Conservation (phyloP, 2,113 vertebrate genomes). For the Ammodramus savannarum region DNA sequence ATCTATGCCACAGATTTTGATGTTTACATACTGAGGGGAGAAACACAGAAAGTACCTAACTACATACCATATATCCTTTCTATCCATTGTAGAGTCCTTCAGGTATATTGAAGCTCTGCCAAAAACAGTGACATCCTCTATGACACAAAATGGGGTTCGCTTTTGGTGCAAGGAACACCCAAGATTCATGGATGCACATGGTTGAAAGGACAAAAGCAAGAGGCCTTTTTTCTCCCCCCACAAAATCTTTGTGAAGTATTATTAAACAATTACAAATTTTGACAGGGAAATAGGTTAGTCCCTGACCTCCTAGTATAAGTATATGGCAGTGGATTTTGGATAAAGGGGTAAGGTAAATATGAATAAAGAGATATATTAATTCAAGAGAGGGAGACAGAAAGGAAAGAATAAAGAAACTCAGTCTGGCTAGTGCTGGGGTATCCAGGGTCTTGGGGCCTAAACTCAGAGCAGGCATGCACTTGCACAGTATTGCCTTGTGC, state of each 20-base stretch:
- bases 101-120: neutral
- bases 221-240: rapidly evolving
- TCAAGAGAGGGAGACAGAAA: neutral
- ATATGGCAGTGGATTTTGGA: rapidly evolving
- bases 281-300: neutral
- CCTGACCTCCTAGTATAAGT: neutral
- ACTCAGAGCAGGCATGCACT: too few species aligned
- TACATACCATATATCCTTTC: rapidly evolving
- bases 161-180: neutral
- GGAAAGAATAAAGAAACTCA: neutral
- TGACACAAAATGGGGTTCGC: neutral
- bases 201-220: neutral
- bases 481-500: neutral
- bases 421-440: rapidly evolving
- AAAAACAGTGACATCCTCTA: neutral
- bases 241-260: neutral
- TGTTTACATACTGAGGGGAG: neutral
- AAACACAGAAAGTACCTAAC: neutral
- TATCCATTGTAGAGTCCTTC: neutral
- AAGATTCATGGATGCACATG: rapidly evolving
- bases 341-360: neutral
- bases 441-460: neutral
- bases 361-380: neutral
- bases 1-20: neutral
- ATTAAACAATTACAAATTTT: neutral